Conservation (phyloP, 2,888 invertebrate species). For the Phyllotreta striolata region DNA sequence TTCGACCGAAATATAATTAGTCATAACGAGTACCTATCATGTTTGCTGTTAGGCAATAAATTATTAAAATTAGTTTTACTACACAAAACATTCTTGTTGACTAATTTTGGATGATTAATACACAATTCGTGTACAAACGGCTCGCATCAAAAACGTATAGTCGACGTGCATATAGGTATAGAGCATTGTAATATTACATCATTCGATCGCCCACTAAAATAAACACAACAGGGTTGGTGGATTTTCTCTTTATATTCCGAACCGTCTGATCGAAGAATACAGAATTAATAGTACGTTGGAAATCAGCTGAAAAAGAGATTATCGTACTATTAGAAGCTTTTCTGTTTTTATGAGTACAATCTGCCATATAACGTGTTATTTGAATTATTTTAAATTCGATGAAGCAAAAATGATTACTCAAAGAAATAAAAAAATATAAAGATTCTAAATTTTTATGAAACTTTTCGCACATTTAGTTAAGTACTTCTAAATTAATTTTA, state of each 20-base stretch:
- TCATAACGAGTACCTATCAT: conserved; percentile 31
- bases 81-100: conserved; percentile 44
- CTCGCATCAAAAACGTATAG: conserved; percentile 40
- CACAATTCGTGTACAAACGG: conserved; percentile 41
- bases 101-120: conserved; percentile 43
- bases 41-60: conserved; percentile 39
- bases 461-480: too few species aligned
- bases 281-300: conserved; percentile 30
- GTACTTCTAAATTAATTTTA: too few species aligned
- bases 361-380: too few species aligned
- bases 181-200: conserved; percentile 34
- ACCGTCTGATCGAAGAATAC: conserved; percentile 24
- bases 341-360: too few species aligned
- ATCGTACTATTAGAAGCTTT: too few species aligned
- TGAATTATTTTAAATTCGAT: too few species aligned
- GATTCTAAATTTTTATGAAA: too few species aligned
- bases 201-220: conserved; percentile 41
- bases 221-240: conserved; percentile 39
- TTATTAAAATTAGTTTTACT: conserved; percentile 38
- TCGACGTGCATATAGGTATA: conserved; percentile 37
- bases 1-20: conserved; percentile 28
- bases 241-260: conserved; percentile 9
- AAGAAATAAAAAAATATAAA: too few species aligned
- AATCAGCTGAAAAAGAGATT: too few species aligned
- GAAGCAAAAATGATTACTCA: too few species aligned